These are phyloP conservation scores for Perdita meconis DNA, from an alignment of 2,888 invertebrate species.

Conservation along the genomic window DNA sequence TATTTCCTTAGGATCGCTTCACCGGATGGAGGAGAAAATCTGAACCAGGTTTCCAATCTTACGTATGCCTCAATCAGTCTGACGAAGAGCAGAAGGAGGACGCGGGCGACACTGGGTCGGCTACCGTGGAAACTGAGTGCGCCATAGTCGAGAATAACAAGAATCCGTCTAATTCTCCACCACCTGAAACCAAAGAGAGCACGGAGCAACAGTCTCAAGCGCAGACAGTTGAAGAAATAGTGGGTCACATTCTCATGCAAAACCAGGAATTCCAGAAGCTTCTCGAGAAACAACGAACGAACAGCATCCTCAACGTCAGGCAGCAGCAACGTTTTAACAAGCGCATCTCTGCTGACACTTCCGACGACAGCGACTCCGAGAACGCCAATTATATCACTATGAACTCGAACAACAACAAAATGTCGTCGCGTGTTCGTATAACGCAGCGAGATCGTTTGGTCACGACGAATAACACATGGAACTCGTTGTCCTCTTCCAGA, in stretches of 20 bases:
- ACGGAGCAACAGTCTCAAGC: constrained; percentile 68
- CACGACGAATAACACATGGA: constrained; percentile 78
- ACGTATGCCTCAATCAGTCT: constrained; percentile 79
- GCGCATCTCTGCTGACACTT: constrained; percentile 85
- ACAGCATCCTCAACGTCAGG: constrained; percentile 85
- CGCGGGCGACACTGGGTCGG: constrained; percentile 40
- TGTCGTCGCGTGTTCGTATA: constrained; percentile 62
- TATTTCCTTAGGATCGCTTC: constrained; percentile 83
- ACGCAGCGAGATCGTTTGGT: constrained; percentile 73
- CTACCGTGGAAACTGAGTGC: constrained; percentile 57
- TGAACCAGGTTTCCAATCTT: constrained; percentile 87
- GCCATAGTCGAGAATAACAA: constrained; percentile 85
- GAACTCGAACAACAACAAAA: constrained; percentile 66
- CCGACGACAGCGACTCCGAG: constrained; percentile 83
- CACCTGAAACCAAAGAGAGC: constrained; percentile 73
- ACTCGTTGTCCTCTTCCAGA: constrained; percentile 73
- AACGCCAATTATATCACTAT: constrained; percentile 68
- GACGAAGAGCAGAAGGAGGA: constrained; percentile 79
- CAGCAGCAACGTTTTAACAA: constrained; percentile 86
- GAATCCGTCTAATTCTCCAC: constrained; percentile 8
- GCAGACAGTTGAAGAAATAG: constrained; percentile 90
- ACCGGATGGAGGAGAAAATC: constrained; percentile 90
- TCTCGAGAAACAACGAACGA: constrained; percentile 89
- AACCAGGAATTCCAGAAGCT: constrained; percentile 93
- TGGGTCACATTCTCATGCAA: constrained; percentile 92